A percentile compares a stretch with the other conserved stretches of the same genome.
These are phyloP conservation scores for Eulemur macaco DNA, from an alignment of 2,113 vertebrate genomes.

Conservation along the genomic window DNA sequence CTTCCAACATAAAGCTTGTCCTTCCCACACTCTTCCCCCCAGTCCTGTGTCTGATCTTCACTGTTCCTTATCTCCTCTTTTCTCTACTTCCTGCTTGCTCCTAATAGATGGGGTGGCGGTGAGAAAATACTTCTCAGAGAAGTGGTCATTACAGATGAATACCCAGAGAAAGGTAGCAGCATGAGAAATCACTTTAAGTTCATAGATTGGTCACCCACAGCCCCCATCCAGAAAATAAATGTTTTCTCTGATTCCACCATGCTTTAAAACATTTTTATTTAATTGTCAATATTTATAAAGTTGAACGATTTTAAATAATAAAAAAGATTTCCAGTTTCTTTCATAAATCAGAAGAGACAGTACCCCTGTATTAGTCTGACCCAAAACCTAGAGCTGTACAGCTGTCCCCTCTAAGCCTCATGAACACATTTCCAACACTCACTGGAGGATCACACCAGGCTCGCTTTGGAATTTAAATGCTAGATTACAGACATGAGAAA, in stretches of 20 bases:
- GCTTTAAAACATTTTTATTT: conserved; percentile 15
- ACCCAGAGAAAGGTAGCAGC: background rate
- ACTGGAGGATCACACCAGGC: background rate
- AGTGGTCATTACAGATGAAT: background rate
- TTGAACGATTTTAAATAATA: background rate
- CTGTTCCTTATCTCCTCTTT: background rate
- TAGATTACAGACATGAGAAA: background rate
- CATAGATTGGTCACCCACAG: background rate
- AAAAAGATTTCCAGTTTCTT: background rate
- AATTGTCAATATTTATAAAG: background rate
- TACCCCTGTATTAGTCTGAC: background rate
- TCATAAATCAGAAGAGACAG: background rate
- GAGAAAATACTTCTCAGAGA: background rate
- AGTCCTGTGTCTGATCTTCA: background rate
- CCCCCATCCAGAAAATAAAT: background rate
- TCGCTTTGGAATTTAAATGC: background rate
- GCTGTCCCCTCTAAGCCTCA: background rate
- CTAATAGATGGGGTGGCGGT: background rate
- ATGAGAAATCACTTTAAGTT: background rate
- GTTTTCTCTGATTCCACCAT: background rate
- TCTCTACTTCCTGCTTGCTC: background rate
- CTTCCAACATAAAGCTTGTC: background rate
- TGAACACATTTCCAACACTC: background rate
- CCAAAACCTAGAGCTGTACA: background rate
- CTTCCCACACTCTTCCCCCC: fast-evolving